Base-by-base conservation (phyloP, 64 coral and sea anemone species). In the Trachythela sp. region DNA sequence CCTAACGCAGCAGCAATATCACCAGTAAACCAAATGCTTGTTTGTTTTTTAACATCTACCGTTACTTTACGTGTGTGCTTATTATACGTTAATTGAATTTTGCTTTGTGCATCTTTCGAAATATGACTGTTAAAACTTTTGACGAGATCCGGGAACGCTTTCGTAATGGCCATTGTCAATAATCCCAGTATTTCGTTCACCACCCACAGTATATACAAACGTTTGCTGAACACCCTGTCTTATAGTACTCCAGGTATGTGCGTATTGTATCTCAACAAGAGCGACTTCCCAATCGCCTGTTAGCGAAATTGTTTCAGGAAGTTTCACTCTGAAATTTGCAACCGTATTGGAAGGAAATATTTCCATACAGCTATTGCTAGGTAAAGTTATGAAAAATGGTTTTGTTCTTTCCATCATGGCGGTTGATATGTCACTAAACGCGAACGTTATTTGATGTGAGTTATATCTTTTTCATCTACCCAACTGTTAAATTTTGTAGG, bases 201-300 rank as follows among this genome's bases (percentile, higher is more conserved):
- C 24, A 3, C 54, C 54, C 54, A 4, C 9, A 34, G 2, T 15
- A 38, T 77, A 77, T 13, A 77, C 29, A 32, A 77, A 77, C 17
- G 71, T 77, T 77, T 77, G 71, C 31, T 77, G 30, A 34, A 36
- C 31, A 77, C 71, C 32, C 43, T 48, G 13, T 11, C 30, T 36
- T 42, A 91, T 67, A 52, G 85, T 77, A 22, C 71, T 91, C 90
- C 90, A 91, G 0, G 84, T 72, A 36, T 85, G 60, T 13, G 85
- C 34, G 83, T 92, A 92, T 48, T 87, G 85, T 8, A 92, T 87
- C 86, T 86, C 84, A 68, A 70, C 64, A 17, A 91, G 67, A 22
- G 80, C 56, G n/a, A 91, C 84, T 20, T 86, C 90, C 85, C 84
- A 87, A 35, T 72, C 39, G 32, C 84, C 84, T 20, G 38, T 17